Conservation (phyloP, 2,797 vertebrate species). For the Emys orbicularis region DNA sequence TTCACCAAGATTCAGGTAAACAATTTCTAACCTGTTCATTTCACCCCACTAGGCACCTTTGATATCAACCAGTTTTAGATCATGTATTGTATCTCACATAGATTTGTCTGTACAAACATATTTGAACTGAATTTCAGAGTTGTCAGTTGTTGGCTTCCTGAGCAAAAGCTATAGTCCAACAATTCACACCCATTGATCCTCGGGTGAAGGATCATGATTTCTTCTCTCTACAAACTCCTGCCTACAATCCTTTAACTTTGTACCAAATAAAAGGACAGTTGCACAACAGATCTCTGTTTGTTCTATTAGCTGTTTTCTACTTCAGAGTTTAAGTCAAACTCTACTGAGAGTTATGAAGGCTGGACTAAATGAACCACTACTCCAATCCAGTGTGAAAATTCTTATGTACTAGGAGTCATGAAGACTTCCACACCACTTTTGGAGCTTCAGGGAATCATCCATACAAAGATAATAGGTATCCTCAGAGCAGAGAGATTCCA, state of each 20-base stretch:
- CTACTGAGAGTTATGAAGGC: neutral
- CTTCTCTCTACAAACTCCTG: neutral
- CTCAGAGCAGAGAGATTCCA: neutral
- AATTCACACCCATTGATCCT: neutral
- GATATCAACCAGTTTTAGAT: neutral
- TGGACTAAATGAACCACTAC: neutral
- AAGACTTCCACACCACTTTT: neutral
- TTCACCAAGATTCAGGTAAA: neutral
- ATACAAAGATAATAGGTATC: constrained; percentile 40
- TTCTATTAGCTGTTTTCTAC: neutral
- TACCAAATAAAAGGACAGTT: neutral
- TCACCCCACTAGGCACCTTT: neutral
- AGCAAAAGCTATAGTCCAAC: neutral
- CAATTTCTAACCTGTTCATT: neutral
- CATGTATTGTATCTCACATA: constrained; percentile 3
- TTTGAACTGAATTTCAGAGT: neutral
- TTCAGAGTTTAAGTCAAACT: neutral
- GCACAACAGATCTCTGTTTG: neutral
- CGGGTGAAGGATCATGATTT: neutral
- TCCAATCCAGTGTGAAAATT: neutral
- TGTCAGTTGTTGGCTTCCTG: neutral
- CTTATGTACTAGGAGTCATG: neutral
- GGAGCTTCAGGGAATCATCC: neutral
- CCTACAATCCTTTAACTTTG: neutral
- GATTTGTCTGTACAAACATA: constrained; percentile 6